Evolutionary conservation across 2,888 invertebrate genomes (phyloP), one percentile per base, ranked within the genome.

Genomic region (Platycnemis pennipes): DNA sequence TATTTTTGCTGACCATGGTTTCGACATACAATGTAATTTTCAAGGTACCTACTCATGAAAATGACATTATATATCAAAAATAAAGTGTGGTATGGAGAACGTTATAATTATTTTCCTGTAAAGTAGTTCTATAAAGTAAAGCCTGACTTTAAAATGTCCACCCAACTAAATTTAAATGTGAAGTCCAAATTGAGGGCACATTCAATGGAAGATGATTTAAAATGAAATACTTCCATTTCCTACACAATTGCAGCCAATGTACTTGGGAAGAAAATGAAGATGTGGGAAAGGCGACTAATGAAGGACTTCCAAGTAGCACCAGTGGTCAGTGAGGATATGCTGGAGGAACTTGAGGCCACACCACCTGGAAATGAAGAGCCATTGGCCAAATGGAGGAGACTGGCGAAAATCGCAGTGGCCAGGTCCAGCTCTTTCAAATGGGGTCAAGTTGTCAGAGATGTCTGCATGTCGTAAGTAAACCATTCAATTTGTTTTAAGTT

Each of bases 251-350:
- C 37, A 77, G 77, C 95, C 98, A 98, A 97, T 95, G 97, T 98
- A 49, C 97, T 98, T 63, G 98, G 98, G 0, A 98, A 98, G 95
- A 96, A 96, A 95, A 98, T 98, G 97, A 98, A 98, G 96, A 97
- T 98, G 0, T 98, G 99, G 98, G 99, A 99, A 96, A 97, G 99
- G n/a, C 97, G 98, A 0, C 96, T 99, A 94, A 98, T 99, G 98
- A 98, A 98, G 96, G 98, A 98, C 96, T 99, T 99, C 97, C 98
- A 98, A 95, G 98, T 99, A 94, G 98, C 98, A 0, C 98, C 98
- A 0, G 97, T 98, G 7, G 97, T 97, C 1, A 96, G 97, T 0
- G 97, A 97, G 5, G 98, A 98, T 53, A 97, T 98, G 63, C 95
- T 97, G 96, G 95, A 97, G 94, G 96, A 95, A 94, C 95, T 96